phyloP scores from a whole-genome alignment of 1,140 invertebrate genomes.

The Papilio dardanus region DNA sequence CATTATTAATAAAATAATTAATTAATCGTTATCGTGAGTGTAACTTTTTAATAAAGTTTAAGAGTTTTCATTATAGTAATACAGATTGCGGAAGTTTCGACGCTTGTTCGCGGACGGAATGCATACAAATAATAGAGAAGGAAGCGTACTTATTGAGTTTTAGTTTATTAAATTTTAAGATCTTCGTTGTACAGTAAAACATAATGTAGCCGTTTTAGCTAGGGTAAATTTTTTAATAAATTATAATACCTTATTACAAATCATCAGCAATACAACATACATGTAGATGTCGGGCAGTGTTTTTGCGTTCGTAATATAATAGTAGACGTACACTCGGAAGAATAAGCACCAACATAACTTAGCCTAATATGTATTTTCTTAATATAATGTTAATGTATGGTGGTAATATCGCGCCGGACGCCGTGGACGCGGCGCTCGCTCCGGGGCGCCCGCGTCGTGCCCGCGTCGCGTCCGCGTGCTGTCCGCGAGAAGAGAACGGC shows the following conservation, averaged over 20 bases:
- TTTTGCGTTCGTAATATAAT: slow-evolving; percentile 63
- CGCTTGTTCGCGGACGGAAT: slow-evolving; percentile 65
- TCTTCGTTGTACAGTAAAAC: slow-evolving; percentile 79
- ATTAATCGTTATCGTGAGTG: slow-evolving; percentile 80
- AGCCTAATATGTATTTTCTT: slow-evolving; percentile 70
- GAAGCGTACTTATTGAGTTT: slow-evolving; percentile 46
- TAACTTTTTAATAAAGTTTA: slow-evolving; percentile 78
- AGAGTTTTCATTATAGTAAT: slow-evolving; percentile 67
- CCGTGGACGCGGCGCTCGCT: slow-evolving; percentile 48
- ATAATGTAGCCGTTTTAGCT: slow-evolving; percentile 79
- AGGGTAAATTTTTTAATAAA: slow-evolving; percentile 80
- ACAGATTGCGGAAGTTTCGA: slow-evolving; percentile 58
- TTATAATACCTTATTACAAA: slow-evolving; percentile 60
- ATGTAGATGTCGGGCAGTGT: slow-evolving; percentile 59
- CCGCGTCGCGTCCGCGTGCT: slow-evolving; percentile 23
- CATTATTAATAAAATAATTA: slow-evolving; percentile 73
- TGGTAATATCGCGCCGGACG: slow-evolving; percentile 53
- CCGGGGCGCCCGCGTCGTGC: slow-evolving; percentile 43
- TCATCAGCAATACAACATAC: slow-evolving; percentile 67
- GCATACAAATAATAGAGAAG: slow-evolving; percentile 54
- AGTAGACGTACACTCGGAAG: slow-evolving; percentile 63
- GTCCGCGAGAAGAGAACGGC: slow-evolving; percentile 57
- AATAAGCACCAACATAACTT: slow-evolving; percentile 71
- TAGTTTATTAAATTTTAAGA: slow-evolving; percentile 68
- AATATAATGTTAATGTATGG: slow-evolving; percentile 60